Conservation (phyloP, 2,888 invertebrate genomes). For the Yponomeuta cagnagella region DNA sequence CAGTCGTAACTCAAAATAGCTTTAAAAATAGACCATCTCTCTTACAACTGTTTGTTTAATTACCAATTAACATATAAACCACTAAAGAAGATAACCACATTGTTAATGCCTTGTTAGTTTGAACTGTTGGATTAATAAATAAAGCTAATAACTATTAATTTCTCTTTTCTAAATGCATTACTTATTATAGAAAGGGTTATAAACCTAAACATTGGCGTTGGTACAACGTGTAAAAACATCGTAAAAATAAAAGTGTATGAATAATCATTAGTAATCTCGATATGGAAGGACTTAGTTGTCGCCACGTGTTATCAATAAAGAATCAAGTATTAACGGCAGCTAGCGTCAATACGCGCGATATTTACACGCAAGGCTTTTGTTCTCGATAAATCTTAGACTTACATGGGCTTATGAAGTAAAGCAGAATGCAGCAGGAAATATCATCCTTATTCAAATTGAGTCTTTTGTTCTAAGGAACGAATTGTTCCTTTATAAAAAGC, state of each 20-base stretch:
- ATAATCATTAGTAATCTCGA: conserved; percentile 24
- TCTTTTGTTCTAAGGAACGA: conserved; percentile 9
- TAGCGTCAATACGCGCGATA: not conserved
- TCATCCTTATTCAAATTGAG: conserved; percentile 5
- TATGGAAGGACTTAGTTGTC: conserved; percentile 29
- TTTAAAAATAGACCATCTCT: not conserved
- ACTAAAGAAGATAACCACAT: not conserved
- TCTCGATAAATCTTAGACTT: not conserved
- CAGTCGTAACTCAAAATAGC: not conserved
- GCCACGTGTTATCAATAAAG: conserved; percentile 55
- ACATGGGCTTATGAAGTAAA: not conserved
- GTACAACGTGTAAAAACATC: conserved; percentile 55
- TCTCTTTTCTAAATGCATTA: not conserved
- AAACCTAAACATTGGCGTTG: not conserved
- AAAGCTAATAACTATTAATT: not conserved
- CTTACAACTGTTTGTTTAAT: too few relatives aligned
- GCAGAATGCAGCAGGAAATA: not conserved
- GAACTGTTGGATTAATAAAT: not conserved
- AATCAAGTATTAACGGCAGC: conserved; percentile 30
- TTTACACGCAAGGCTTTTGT: conserved; percentile 3
- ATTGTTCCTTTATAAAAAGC: conserved; percentile 4
- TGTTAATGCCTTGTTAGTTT: not conserved
- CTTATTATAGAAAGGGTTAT: conserved; percentile 20
- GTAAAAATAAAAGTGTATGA: conserved; percentile 31
- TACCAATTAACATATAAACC: too few relatives aligned